These are phyloP conservation scores for Chelon auratus DNA, from an alignment of 2,797 vertebrate genomes.

Conservation along the genomic window DNA sequence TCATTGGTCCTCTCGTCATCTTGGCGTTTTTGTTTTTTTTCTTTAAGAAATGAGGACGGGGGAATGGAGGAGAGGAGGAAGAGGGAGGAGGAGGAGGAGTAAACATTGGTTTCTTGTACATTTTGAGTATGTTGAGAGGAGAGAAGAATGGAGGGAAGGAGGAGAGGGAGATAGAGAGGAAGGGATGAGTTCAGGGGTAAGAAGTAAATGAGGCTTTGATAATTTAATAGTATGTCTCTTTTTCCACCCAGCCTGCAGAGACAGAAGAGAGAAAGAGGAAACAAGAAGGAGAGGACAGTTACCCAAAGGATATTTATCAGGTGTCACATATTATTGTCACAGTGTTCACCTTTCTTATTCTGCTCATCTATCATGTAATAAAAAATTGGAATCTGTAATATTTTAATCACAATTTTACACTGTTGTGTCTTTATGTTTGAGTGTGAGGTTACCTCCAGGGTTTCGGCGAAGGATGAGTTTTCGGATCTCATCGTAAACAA, in stretches of 20 bases:
- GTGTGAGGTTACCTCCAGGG: slow-evolving; percentile 86
- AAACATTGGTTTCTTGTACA: slow-evolving; percentile 64
- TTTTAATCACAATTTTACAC: no score
- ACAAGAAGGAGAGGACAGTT: slow-evolving; percentile 20
- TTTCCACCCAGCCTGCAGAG: slow-evolving; percentile 86
- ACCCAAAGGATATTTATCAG: background rate
- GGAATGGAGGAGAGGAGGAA: background rate
- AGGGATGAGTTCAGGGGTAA: slow-evolving; percentile 48
- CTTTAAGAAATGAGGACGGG: slow-evolving; percentile 44
- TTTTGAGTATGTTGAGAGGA: slow-evolving; percentile 34
- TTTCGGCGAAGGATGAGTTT: slow-evolving; percentile 94
- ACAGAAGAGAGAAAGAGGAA: slow-evolving; percentile 40
- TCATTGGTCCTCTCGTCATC: slow-evolving; percentile 67
- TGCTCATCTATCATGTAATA: no score
- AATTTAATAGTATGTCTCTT: slow-evolving; percentile 87
- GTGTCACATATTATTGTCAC: no score
- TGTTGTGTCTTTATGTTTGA: background rate
- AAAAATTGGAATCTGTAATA: no score
- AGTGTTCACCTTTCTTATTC: no score
- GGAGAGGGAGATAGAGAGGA: slow-evolving; percentile 14
- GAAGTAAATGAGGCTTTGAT: slow-evolving; percentile 74
- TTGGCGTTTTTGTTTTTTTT: slow-evolving; percentile 58
- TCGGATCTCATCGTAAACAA: slow-evolving; percentile 94
- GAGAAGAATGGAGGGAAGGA: slow-evolving; percentile 26
- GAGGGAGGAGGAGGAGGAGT: slow-evolving; percentile 44